These are phyloP conservation scores for Lichenostomus cassidix DNA, from an alignment of 2,113 vertebrate genomes.

Conservation along the genomic window DNA sequence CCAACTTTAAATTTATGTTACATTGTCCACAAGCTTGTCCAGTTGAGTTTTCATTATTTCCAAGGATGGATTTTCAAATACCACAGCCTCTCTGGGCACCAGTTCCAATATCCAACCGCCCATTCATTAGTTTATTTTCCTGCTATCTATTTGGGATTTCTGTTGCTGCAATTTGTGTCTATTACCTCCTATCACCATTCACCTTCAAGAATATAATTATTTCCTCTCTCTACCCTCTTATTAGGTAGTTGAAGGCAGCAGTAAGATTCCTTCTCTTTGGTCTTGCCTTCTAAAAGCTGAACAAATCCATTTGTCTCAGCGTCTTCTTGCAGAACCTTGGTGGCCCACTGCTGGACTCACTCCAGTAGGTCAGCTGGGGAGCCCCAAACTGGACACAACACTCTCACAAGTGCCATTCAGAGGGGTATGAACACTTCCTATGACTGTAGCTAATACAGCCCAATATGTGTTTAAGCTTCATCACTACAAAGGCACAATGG, in stretches of 20 bases:
- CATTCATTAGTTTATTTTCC: accelerated
- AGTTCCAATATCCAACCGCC: background rate
- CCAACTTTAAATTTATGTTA: background rate
- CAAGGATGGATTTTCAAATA: background rate
- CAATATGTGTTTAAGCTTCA: background rate
- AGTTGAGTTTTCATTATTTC: background rate
- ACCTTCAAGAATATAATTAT: background rate
- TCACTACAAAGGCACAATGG: background rate
- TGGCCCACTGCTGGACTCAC: background rate
- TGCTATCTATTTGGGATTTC: background rate
- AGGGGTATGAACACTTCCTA: background rate
- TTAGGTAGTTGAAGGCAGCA: background rate
- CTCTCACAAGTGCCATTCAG: background rate
- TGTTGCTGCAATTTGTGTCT: background rate
- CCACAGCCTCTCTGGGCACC: background rate
- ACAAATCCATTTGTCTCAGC: background rate
- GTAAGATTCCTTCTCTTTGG: background rate
- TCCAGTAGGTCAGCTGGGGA: background rate
- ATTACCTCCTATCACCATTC: background rate
- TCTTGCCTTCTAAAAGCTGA: background rate
- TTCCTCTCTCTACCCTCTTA: background rate
- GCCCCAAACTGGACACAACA: background rate
- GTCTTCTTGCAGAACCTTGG: background rate
- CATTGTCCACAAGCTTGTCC: background rate
- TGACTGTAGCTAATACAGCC: background rate